These are phyloP conservation scores for Adineta ricciae DNA, from an alignment of 2,888 invertebrate genomes.

Conservation along the genomic window DNA sequence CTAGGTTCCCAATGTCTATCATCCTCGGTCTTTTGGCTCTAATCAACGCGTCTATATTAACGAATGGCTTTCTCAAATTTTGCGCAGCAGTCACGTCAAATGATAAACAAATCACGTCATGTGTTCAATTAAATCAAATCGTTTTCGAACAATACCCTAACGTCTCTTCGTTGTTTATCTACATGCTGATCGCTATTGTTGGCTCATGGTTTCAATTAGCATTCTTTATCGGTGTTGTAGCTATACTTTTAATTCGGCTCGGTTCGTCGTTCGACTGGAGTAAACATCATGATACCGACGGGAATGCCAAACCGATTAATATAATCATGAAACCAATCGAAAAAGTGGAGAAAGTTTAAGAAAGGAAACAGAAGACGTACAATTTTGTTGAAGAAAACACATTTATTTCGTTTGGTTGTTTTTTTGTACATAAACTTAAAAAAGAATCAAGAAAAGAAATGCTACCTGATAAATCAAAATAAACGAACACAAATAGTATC, in stretches of 20 bases:
- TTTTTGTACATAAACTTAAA: not conserved
- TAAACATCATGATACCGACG: not conserved
- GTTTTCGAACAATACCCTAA: constrained; percentile 11
- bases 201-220: not conserved
- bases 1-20: not conserved
- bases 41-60: not conserved
- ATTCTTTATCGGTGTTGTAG: not conserved
- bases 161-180: not conserved
- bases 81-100: not conserved
- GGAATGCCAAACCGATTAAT: not conserved
- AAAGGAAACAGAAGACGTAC: not conserved
- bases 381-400: not conserved
- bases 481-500: not conserved
- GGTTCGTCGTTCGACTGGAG: not conserved
- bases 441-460: not conserved
- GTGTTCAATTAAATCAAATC: not conserved
- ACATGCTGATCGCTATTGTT: not conserved
- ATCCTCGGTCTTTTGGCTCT: not conserved
- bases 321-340: not conserved
- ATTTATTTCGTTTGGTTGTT: not conserved
- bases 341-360: not conserved
- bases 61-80: constrained; percentile 7
- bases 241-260: not conserved
- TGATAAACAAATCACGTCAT: not conserved
- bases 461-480: not conserved